A percentile compares a stretch with the other conserved stretches of the same genome.
Conservation (phyloP, 2,797 vertebrate species). For the Craterocephalus amniculus region DNA sequence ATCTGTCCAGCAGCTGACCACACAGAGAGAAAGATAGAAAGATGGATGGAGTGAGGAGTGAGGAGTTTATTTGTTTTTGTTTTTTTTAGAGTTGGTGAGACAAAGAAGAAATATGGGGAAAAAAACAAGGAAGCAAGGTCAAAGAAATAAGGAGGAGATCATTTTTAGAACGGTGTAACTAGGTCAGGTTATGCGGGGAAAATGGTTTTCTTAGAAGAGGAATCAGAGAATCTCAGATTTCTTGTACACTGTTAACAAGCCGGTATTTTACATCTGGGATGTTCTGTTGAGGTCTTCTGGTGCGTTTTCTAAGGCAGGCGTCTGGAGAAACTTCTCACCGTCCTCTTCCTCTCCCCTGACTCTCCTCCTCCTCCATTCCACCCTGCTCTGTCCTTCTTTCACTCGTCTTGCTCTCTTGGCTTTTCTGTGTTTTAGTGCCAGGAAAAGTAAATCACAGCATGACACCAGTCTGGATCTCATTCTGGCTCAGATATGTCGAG, state of each 20-base stretch:
- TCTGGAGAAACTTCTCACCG: conserved; percentile 40
- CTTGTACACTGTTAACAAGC: conserved; percentile 4
- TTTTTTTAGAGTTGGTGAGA: conserved; percentile 18
- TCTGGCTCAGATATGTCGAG: conserved; percentile 61
- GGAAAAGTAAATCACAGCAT: conserved; percentile 80
- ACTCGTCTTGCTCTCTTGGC: conserved; percentile 36
- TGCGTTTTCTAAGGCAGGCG: conserved; percentile 16
- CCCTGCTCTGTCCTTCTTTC: conserved; percentile 45
- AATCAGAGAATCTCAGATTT: conserved; percentile 26
- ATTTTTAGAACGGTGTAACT: conserved; percentile 52
- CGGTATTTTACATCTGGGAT: conserved; percentile 10
- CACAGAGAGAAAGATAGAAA: conserved; percentile 30
- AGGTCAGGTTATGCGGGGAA: conserved; percentile 6
- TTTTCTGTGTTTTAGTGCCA: conserved; percentile 73
- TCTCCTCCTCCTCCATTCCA: conserved; percentile 38
- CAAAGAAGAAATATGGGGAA: conserved; percentile 19
- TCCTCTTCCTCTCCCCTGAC: conserved; percentile 55
- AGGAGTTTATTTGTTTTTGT: too few relatives aligned
- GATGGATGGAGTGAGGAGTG: conserved; percentile 19
- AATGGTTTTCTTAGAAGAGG: conserved; percentile 14
- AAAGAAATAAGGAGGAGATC: conserved; percentile 31
- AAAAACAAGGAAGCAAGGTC: background rate
- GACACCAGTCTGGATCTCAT: conserved; percentile 75
- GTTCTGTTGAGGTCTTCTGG: conserved; percentile 2
- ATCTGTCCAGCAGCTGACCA: conserved; percentile 65